Base-by-base conservation (phyloP, 2,888 invertebrate genomes). In the Hydriomena furcata region DNA sequence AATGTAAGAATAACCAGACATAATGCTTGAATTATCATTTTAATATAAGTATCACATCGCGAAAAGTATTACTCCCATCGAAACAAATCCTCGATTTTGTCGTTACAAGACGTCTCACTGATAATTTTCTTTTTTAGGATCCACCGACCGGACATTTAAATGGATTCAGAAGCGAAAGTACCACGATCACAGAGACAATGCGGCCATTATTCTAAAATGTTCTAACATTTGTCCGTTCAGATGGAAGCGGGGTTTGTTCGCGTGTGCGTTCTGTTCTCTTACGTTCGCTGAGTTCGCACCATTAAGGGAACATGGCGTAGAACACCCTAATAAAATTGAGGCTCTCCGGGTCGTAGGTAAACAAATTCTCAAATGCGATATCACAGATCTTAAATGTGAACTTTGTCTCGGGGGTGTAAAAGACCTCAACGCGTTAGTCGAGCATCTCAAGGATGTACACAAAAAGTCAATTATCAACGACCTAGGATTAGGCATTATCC, bases 191-290 rank as follows among this genome's bases (percentile, higher is more conserved):
- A 85, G 87, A 69, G 81, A 82, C 75, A 88, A 89, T 64, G 87
- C 88, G 40, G 80, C 78, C 27, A 68, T 83, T 47, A 79, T 89
- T 45, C 66, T 89, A 49, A 80, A 85, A 65, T 82, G 68, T 65
- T 86, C 88, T 24, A 89, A 84, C 68, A 78, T 71, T 20, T 79
- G 79, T 50, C 89, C 89, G 0, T 90, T 90, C 65, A 74, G 86
- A 53, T 87, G 84, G 84, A 76, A 73, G 27, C 70, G 82, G 5
- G 87, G 88, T 0, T 58, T 72, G 1, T 90, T 85, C 57, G 70
- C 71, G 23, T 90, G 89, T 54, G 83, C 78, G 1, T 81, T 70
- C 58, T 90, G 89, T 51, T 64, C 82, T 0, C 64, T 67, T 24
- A 68, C 75, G 0, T 88, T 82, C 41, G 82, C 76, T 1, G 82